These are phyloP conservation scores for Gavia stellata DNA, from an alignment of 2,113 vertebrate genomes.

Conservation along the genomic window DNA sequence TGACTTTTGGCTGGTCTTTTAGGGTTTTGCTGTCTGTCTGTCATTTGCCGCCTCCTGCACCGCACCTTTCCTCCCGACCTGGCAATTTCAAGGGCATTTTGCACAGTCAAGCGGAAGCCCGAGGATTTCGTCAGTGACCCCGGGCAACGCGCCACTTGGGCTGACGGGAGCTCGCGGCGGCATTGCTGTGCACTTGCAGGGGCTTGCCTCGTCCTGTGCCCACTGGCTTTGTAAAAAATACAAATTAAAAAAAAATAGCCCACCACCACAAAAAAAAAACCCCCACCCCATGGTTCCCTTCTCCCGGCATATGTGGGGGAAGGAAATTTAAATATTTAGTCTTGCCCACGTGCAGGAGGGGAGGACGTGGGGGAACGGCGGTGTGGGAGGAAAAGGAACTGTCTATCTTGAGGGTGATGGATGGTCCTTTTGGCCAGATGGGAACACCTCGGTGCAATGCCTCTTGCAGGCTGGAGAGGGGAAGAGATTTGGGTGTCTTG, in stretches of 20 bases:
- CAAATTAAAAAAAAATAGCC: background rate
- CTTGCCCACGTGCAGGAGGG: background rate
- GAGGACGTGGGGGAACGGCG: background rate
- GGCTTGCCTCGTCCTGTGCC: background rate
- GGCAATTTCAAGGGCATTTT: background rate
- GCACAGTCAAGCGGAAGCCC: background rate
- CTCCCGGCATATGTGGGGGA: fast-evolving
- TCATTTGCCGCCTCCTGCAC: background rate
- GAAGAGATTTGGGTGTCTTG: background rate
- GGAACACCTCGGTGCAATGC: background rate
- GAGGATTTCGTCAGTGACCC: background rate
- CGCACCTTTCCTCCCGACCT: background rate
- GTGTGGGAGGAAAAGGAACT: background rate
- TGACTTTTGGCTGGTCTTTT: background rate
- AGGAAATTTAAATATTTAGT: background rate
- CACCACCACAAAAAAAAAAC: too few species aligned
- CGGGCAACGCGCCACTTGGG: background rate
- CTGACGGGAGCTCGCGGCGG: background rate
- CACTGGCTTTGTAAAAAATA: background rate
- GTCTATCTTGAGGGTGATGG: too few species aligned
- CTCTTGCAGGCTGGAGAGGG: background rate
- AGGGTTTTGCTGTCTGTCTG: background rate
- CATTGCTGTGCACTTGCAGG: fast-evolving
- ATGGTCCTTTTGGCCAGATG: background rate
- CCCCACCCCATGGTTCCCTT: background rate